Evolutionary conservation across 2,113 vertebrate genomes (phyloP).

Genomic region (Neodontobutis hainanensis): DNA sequence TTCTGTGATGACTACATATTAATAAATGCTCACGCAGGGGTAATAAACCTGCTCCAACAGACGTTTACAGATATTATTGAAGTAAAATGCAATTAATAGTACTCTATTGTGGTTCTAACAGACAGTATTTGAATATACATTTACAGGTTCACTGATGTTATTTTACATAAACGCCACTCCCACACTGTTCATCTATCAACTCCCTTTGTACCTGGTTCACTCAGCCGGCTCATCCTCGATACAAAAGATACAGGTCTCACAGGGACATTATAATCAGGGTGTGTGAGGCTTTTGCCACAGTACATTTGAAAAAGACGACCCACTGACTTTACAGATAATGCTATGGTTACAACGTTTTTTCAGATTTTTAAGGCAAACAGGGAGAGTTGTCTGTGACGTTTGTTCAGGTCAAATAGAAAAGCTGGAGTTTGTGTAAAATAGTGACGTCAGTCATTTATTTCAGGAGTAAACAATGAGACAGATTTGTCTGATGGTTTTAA

Average conservation of each 20-base stretch:
- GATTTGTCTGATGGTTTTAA: too few relatives aligned
- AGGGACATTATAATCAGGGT: conserved; percentile 13
- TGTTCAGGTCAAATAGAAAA: not conserved
- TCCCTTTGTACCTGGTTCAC: conserved; percentile 41
- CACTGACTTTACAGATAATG: not conserved
- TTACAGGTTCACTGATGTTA: conserved; percentile 13
- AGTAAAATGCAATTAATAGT: too few relatives aligned
- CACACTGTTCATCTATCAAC: not conserved
- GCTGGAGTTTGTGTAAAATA: too few relatives aligned
- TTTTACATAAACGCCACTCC: conserved; percentile 27
- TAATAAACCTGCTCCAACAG: too few relatives aligned
- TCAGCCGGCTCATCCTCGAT: conserved; percentile 19
- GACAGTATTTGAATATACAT: too few relatives aligned
- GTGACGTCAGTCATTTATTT: too few relatives aligned
- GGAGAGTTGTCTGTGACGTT: not conserved
- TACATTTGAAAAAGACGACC: not conserved
- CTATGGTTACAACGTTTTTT: too few relatives aligned
- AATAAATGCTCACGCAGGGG: too few relatives aligned
- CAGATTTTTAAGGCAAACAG: not conserved
- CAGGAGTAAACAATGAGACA: too few relatives aligned
- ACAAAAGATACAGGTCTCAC: conserved; percentile 14
- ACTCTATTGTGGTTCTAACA: too few relatives aligned
- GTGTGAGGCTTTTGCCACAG: not conserved
- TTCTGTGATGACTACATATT: too few relatives aligned
- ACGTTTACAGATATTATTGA: too few relatives aligned